Conservation (phyloP, 2,797 vertebrate genomes). For the Clarias platycephalus region DNA sequence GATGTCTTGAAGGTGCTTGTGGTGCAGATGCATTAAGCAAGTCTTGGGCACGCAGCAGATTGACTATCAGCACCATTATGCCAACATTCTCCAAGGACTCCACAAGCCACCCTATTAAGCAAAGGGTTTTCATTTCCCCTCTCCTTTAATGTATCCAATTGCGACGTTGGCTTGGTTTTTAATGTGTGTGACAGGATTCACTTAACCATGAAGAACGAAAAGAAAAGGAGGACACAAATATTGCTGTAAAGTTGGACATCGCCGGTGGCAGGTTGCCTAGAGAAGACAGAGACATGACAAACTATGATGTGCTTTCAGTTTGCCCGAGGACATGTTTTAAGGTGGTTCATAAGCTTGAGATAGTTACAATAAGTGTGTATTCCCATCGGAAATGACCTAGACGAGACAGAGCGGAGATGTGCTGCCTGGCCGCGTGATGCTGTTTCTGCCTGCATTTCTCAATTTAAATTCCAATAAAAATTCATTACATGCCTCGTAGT, state of each 20-base stretch:
- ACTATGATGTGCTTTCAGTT: not conserved
- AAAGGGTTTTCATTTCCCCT: constrained; percentile 57
- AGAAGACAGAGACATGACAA: constrained; percentile 2
- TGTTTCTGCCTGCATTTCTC: constrained; percentile 47
- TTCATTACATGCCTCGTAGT: constrained; percentile 55
- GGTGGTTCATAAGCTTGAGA: constrained; percentile 48
- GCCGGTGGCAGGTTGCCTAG: not conserved
- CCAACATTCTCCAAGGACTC: constrained; percentile 60
- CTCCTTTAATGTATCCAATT: constrained; percentile 55
- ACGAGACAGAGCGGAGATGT: constrained; percentile 17
- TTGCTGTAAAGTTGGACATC: not conserved
- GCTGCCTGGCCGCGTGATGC: not conserved
- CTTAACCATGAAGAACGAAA: constrained; percentile 57
- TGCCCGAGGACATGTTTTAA: constrained; percentile 44
- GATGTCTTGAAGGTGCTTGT: not conserved
- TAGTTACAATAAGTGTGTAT: constrained; percentile 37
- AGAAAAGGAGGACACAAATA: constrained; percentile 13
- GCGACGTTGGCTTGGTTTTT: constrained; percentile 68
- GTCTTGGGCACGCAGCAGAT: constrained; percentile 61
- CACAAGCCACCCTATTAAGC: constrained; percentile 66
- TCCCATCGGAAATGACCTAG: constrained; percentile 18
- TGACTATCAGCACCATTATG: constrained; percentile 75
- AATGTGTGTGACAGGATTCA: constrained; percentile 71
- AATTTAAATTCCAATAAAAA: constrained; percentile 61
- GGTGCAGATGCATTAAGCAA: not conserved